These are phyloP conservation scores for Orthonevra nobilis DNA, from an alignment of 2,888 invertebrate species.

Conservation along the genomic window DNA sequence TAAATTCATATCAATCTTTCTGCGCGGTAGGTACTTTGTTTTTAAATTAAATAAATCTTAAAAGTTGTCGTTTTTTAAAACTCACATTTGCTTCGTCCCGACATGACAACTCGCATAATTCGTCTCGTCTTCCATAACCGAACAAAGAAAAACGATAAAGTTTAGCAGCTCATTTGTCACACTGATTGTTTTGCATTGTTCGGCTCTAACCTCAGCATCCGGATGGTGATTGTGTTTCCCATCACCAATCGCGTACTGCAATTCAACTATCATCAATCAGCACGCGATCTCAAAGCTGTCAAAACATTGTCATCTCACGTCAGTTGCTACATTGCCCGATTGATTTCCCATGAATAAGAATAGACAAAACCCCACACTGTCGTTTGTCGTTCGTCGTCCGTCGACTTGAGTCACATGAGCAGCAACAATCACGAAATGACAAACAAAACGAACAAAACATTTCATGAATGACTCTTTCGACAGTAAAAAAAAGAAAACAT, in stretches of 20 bases:
- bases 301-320: slow-evolving; percentile 57
- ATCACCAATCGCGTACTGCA: slow-evolving; percentile 12
- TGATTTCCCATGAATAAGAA: slow-evolving; percentile 54
- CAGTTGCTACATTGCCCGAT: slow-evolving; percentile 44
- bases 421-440: slow-evolving; percentile 40
- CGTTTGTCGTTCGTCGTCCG: too few species aligned
- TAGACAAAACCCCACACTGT: slow-evolving; percentile 35
- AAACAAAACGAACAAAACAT: slow-evolving; percentile 1
- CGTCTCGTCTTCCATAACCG: background rate
- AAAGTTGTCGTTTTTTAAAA: too few species aligned
- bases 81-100: too few species aligned
- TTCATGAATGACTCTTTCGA: slow-evolving; percentile 51
- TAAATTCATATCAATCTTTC: too few species aligned
- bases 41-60: too few species aligned
- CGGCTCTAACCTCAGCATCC: slow-evolving; percentile 9
- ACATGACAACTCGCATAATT: too few species aligned
- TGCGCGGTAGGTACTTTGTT: too few species aligned
- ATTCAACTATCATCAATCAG: slow-evolving; percentile 57
- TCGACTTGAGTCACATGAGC: slow-evolving; percentile 41
- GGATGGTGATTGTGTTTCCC: slow-evolving; percentile 19
- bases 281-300: slow-evolving; percentile 55
- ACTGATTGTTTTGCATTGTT: slow-evolving; percentile 21
- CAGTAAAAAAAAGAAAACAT: slow-evolving; percentile 15
- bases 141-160: background rate
- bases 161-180: slow-evolving; percentile 22